Evolutionary conservation across 2,113 vertebrate genomes (phyloP).

Genomic region (Oncorhynchus clarkii): DNA sequence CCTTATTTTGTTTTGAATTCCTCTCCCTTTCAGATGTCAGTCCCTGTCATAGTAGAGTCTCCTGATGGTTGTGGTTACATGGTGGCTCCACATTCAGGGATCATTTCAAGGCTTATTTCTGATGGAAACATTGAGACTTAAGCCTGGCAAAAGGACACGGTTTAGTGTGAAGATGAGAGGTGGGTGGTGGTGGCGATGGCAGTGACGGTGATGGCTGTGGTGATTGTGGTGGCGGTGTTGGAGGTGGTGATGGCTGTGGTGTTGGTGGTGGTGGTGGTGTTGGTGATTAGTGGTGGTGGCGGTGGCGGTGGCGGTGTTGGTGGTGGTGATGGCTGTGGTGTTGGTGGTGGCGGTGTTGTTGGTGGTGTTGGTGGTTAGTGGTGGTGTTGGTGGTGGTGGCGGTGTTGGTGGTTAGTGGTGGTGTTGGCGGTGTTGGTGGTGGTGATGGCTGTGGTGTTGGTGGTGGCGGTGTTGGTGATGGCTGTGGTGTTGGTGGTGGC

Average conservation of each 20-base stretch:
- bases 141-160: conserved; percentile 72
- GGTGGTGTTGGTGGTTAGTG: conserved; percentile 59
- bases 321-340: conserved; percentile 51
- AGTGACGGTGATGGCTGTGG: conserved; percentile 56
- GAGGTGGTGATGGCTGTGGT: conserved; percentile 53
- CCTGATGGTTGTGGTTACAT: conserved; percentile 64
- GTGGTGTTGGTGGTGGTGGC: conserved; percentile 43
- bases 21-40: conserved; percentile 67
- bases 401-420: conserved; percentile 22
- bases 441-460: too few relatives aligned
- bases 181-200: conserved; percentile 33
- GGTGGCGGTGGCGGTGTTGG: conserved; percentile 28
- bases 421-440: too few relatives aligned
- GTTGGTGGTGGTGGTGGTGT: conserved; percentile 45
- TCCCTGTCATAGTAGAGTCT: conserved; percentile 59
- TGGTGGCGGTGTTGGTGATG: too few relatives aligned
- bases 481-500: conserved; percentile 27
- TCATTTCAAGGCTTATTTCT: conserved; percentile 74
- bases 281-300: conserved; percentile 43
- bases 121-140: conserved; percentile 67
- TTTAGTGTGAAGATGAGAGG: conserved; percentile 73
- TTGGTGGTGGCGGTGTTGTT: conserved; percentile 27
- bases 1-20: conserved; percentile 75
- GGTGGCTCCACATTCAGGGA: conserved; percentile 62
- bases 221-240: conserved; percentile 39